Base-by-base conservation (phyloP, 2,113 vertebrate species). In the Ameiurus melas region DNA sequence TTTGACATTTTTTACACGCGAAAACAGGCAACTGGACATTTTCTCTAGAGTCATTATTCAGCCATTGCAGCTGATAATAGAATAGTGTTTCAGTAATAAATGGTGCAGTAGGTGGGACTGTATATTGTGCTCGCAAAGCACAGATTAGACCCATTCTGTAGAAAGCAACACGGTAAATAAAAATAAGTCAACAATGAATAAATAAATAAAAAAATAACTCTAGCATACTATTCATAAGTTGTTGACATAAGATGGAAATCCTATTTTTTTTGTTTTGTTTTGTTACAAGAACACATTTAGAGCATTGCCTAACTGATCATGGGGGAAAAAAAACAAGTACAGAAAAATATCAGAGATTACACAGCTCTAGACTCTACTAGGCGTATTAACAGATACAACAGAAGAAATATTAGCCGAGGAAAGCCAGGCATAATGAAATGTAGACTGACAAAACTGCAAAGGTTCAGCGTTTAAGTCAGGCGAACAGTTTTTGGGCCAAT, bases 1-100 rank as follows among this genome's bases (percentile, higher is more conserved):
- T n/a, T 79, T 58, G 1, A 20, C 60, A 33, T 85, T 86, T 85
- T 86, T 64, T 27, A 51, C 57, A 30, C n/a, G 71, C 70, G 30
- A 30, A 64, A 79, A 62, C 47, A 22, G 13, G 39, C 62, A 68
- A 20, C 0, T 39, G 22, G 36, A n/a, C 27, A 51, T 55, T 71
- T 25, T 70, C 83, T 70, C 1, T 60, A 19, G 17, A 47, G 36
- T 66, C 8, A 7, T 84, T 17, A 43, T 84, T 57, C 8, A 80
- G 39, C 58, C 20, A 17, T 17, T 43, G 22, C 55, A n/a, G 60
- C 27, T 43, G 30, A 58, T 57, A 30, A 71, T 5, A 71, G 39
- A 22, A 55, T 12, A 30, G 43, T 1, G 1, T 36, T 85, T 39
- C 51, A 39, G 51, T 57, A 58, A 57, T 58, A 73, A 27, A 36